These are phyloP conservation scores for Erythrocebus patas DNA, from an alignment of 2,113 vertebrate species.

Conservation along the genomic window DNA sequence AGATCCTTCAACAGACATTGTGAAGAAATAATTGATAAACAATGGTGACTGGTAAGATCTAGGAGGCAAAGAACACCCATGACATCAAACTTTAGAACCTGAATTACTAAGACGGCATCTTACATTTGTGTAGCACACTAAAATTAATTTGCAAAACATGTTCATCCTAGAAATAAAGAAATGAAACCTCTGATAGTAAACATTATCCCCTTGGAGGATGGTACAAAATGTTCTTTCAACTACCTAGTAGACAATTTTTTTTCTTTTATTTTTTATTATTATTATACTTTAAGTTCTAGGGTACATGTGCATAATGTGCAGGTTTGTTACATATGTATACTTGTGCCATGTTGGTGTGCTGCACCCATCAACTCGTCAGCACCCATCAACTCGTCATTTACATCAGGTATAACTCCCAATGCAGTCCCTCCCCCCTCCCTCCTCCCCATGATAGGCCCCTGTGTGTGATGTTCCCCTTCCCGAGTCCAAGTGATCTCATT, in stretches of 20 bases:
- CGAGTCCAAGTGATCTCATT: too few relatives aligned
- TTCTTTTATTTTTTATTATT: too few relatives aligned
- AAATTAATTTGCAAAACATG: neutral
- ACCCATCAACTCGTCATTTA: too few relatives aligned
- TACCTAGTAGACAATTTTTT: neutral
- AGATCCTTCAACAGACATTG: neutral
- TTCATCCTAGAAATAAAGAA: neutral
- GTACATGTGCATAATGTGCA: too few relatives aligned
- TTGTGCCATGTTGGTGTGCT: too few relatives aligned
- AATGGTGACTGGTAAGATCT: neutral
- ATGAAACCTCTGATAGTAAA: neutral
- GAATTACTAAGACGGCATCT: neutral
- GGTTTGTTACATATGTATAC: too few relatives aligned
- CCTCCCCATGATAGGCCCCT: too few relatives aligned
- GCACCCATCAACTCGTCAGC: too few relatives aligned
- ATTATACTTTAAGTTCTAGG: too few relatives aligned
- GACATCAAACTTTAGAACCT: neutral
- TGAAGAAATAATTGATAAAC: constrained; percentile 16
- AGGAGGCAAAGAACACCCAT: neutral
- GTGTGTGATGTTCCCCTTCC: too few relatives aligned
- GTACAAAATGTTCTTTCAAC: neutral
- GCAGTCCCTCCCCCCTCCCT: too few relatives aligned
- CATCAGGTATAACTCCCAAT: too few relatives aligned
- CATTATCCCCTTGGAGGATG: neutral
- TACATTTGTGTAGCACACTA: neutral